Percentiles rank a stretch among this genome's conserved stretches.
These are phyloP conservation scores for Heliconius hermathena DNA, from an alignment of 1,140 invertebrate species.

Conservation along the genomic window DNA sequence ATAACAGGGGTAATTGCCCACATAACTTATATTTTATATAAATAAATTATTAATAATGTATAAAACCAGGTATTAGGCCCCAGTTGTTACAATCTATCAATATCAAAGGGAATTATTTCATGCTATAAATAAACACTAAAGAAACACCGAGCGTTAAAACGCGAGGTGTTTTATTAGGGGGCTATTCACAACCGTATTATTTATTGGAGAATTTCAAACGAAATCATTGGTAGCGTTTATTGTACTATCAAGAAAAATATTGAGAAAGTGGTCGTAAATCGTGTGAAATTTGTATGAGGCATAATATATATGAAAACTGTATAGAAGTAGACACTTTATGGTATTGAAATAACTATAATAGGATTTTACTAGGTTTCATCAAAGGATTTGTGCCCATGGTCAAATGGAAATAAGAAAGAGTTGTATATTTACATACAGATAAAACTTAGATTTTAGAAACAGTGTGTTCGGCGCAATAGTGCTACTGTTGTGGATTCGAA, in stretches of 20 bases:
- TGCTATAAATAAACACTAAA: slow-evolving; percentile 42
- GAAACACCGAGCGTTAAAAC: slow-evolving; percentile 33
- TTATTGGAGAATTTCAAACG: slow-evolving; percentile 46
- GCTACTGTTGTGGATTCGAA: too few relatives aligned
- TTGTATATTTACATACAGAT: too few relatives aligned
- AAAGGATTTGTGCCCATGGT: too few relatives aligned
- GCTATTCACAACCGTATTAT: slow-evolving; percentile 42
- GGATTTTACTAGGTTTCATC: background rate
- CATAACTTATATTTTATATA: background rate
- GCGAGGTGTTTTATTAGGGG: slow-evolving; percentile 16
- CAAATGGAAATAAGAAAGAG: too few relatives aligned
- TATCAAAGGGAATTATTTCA: slow-evolving; percentile 29
- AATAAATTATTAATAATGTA: slow-evolving; percentile 47
- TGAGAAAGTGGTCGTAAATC: slow-evolving; percentile 44
- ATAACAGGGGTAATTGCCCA: too few relatives aligned
- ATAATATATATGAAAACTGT: slow-evolving; percentile 21
- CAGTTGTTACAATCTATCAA: slow-evolving; percentile 33
- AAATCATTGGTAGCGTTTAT: slow-evolving; percentile 40
- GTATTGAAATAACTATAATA: background rate
- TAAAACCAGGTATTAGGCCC: slow-evolving; percentile 35
- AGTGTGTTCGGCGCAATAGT: too few relatives aligned
- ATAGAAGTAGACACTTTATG: background rate
- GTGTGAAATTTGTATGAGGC: slow-evolving; percentile 23
- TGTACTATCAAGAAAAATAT: slow-evolving; percentile 45
- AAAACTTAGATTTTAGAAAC: too few relatives aligned